Base-by-base conservation (phyloP, 2,797 vertebrate species). In the Martes flavigula region DNA sequence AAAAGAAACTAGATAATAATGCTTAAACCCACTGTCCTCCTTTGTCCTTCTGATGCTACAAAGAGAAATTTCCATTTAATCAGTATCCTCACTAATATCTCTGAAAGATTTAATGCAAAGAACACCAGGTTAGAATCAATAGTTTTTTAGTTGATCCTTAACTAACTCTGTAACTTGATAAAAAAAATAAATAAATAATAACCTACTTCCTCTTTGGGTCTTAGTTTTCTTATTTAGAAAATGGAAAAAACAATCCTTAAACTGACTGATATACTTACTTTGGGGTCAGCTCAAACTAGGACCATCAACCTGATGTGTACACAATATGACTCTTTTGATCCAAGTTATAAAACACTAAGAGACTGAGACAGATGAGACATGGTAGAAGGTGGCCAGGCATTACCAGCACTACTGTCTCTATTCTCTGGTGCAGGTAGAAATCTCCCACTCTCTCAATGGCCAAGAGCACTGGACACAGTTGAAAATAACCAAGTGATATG, bases 11-110 rank as follows among this genome's bases (percentile, higher is more conserved):
- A 83, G 10, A 66, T 1, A 48, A 85, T 27, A n/a, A 82, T 9
- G 56, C 6, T 56, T 90, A 89, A 62, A 54, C 7, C 23, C 73
- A 56, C 40, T 30, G 12, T 90, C 32, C 5, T 70, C 48, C 46
- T 79, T 48, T 72, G 40, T n/a, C 60, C 48, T 84, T 66, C 48
- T 84, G 30, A 79, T 2, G 32, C 8, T n/a, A 13, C 27, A 90
- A 95, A 83, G 30, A 62, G 6, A 90, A 68, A 81, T 7, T 58
- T 91, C 75, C 60, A 88, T 96, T 79, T 85, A 85, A 85, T 93
- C 25, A 82, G 25, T 48, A 40, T 21, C 58, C 23, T 77, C n/a
- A 68, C 60, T 78, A 88, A 43, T 43, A 94, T 51, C 93, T 78
- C 64, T 58, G 21, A 77, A 92, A 91, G 43, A 73, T 14, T 70